Percentiles rank a stretch among this genome's conserved stretches.
Evolutionary conservation across 2,113 vertebrate species (phyloP).

Genomic region (Madoqua kirkii): DNA sequence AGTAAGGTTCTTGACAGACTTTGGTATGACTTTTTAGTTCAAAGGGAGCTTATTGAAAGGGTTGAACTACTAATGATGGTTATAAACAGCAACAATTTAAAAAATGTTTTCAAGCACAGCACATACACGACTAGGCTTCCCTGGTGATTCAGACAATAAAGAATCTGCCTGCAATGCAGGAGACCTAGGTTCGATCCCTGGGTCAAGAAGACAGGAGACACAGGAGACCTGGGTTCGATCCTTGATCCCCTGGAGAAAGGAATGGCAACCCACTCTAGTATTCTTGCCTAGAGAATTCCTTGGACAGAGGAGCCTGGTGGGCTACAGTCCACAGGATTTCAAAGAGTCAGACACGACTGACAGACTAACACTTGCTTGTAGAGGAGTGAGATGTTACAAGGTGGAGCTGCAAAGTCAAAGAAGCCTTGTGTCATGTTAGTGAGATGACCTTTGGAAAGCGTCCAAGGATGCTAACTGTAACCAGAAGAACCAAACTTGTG

Average conservation of each 20-base stretch:
- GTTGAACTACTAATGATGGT: background rate
- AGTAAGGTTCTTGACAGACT: background rate
- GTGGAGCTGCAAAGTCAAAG: background rate
- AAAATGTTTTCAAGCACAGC: background rate
- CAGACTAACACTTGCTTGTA: background rate
- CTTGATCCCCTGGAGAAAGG: background rate
- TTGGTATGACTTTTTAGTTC: slow-evolving; percentile 16
- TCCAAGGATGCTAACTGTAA: background rate
- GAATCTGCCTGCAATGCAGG: background rate
- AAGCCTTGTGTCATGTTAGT: background rate
- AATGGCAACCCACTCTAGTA: background rate
- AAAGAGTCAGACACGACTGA: background rate
- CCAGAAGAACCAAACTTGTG: background rate
- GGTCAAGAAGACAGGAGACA: background rate
- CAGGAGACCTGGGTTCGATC: too few species aligned
- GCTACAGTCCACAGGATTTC: too few species aligned
- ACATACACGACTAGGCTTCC: background rate
- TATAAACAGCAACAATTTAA: background rate
- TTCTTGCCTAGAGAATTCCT: too few species aligned
- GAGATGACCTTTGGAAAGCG: background rate
- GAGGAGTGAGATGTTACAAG: background rate
- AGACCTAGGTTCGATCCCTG: background rate
- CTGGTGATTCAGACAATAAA: background rate
- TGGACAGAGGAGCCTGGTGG: background rate
- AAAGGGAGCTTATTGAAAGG: slow-evolving; percentile 16